A percentile compares a stretch with the other conserved stretches of the same genome.
Conservation (phyloP, 37 sponge, comb jelly and placozoan genomes). For the Halisarca cf. caerulea region DNA sequence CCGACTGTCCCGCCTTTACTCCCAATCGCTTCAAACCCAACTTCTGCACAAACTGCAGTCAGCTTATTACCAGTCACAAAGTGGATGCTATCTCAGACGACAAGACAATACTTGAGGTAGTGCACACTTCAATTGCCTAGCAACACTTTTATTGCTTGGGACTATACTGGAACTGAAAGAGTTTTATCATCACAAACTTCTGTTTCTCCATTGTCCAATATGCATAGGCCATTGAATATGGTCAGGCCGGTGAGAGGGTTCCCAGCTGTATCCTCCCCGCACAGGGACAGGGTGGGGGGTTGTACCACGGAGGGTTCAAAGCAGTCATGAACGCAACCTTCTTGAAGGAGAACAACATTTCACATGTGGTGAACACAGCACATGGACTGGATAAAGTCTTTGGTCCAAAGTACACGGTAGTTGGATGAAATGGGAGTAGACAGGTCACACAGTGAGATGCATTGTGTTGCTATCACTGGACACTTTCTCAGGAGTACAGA, state of each 20-base stretch:
- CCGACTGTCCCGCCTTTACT: constrained; percentile 43
- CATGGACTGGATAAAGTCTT: constrained; percentile 79
- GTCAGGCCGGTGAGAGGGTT: constrained; percentile 62
- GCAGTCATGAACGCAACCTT: constrained; percentile 76
- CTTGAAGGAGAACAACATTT: constrained; percentile 49
- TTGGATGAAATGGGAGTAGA: neutral
- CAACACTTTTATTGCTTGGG: no score
- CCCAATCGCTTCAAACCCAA: constrained; percentile 71
- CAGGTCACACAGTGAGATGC: neutral
- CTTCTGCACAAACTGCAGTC: constrained; percentile 69
- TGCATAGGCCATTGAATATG: constrained; percentile 72
- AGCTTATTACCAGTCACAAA: constrained; percentile 68
- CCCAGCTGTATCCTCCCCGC: constrained; percentile 64
- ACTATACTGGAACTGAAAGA: no score
- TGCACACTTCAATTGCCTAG: no score
- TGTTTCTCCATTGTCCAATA: no score
- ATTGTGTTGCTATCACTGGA: no score
- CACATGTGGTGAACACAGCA: constrained; percentile 80
- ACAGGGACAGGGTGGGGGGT: constrained; percentile 36
- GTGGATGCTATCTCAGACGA: constrained; percentile 58
- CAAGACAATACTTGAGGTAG: constrained; percentile 47
- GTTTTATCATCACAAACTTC: no score
- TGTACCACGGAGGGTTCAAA: constrained; percentile 79
- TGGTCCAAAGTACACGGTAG: constrained; percentile 75
- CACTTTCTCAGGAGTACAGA: no score